Percentiles rank a stretch among this genome's conserved stretches.
Evolutionary conservation across 2,888 invertebrate species (phyloP).

Genomic region (Leucoma salicis): DNA sequence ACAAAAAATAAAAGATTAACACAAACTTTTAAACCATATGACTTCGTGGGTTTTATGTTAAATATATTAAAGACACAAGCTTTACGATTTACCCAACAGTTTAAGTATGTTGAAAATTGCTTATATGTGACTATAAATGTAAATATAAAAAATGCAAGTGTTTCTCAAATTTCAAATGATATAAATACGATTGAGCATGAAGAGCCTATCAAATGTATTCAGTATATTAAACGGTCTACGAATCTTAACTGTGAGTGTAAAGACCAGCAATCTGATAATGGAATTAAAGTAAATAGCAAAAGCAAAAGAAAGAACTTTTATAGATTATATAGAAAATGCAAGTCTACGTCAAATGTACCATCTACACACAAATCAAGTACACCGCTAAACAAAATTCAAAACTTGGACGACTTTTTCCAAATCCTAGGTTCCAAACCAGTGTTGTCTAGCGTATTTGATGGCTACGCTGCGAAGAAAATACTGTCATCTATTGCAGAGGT

Average conservation of each 20-base stretch:
- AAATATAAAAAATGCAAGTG: slow-evolving; percentile 13
- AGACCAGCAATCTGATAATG: slow-evolving; percentile 2
- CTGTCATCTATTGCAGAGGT: slow-evolving; percentile 56
- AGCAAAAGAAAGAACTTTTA: slow-evolving; percentile 39
- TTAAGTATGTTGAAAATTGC: neutral
- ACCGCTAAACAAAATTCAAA: slow-evolving; percentile 50
- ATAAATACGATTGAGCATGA: neutral
- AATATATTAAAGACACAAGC: slow-evolving; percentile 14
- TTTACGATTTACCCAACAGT: neutral
- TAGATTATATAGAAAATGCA: slow-evolving; percentile 58
- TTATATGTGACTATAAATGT: slow-evolving; percentile 1
- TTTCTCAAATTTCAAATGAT: slow-evolving; percentile 2
- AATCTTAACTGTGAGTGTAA: slow-evolving; percentile 1
- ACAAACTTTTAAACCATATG: slow-evolving; percentile 9
- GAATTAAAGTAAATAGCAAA: slow-evolving; percentile 17
- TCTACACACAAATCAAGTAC: slow-evolving; percentile 25
- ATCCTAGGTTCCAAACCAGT: slow-evolving; percentile 52
- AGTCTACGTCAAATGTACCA: slow-evolving; percentile 50
- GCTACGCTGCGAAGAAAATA: slow-evolving; percentile 47
- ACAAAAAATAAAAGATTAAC: slow-evolving; percentile 14
- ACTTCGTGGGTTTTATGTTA: slow-evolving; percentile 18
- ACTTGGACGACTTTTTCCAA: slow-evolving; percentile 64
- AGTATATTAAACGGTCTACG: slow-evolving; percentile 9
- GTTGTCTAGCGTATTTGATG: slow-evolving; percentile 53
- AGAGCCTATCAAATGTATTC: slow-evolving; percentile 12